These are phyloP conservation scores for Aselliscus stoliczkanus DNA, from an alignment of 2,797 vertebrate species.

Conservation along the genomic window DNA sequence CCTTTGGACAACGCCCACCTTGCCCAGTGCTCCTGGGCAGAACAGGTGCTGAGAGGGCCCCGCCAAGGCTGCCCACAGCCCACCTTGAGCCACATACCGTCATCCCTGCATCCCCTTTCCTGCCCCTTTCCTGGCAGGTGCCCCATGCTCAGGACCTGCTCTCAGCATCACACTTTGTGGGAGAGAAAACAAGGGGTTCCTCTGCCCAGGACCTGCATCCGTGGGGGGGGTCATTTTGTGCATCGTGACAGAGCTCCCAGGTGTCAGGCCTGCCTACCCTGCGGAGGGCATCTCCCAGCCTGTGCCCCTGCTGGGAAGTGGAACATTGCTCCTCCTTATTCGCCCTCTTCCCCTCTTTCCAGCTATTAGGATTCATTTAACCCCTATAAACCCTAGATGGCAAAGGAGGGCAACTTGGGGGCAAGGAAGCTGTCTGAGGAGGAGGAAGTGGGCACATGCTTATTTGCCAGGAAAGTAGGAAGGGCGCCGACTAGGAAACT, in stretches of 20 bases:
- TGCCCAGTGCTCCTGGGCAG: rapidly evolving
- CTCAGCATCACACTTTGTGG: not conserved
- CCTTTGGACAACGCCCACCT: not conserved
- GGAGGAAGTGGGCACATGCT: not conserved
- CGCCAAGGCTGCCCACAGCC: rapidly evolving
- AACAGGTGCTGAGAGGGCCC: not conserved
- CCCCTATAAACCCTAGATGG: not conserved
- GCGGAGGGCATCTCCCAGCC: not conserved
- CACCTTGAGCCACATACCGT: rapidly evolving
- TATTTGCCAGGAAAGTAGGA: not conserved
- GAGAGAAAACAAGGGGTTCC: not conserved
- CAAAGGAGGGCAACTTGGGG: not conserved
- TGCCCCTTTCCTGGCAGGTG: not conserved
- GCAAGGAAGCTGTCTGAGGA: not conserved
- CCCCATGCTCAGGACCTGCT: not conserved
- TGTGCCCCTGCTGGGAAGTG: not conserved
- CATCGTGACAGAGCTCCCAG: not conserved
- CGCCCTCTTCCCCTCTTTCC: not conserved
- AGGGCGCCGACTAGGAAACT: not conserved
- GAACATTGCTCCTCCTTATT: not conserved
- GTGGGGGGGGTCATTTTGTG: rapidly evolving
- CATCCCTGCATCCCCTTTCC: not conserved
- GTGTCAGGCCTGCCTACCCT: not conserved
- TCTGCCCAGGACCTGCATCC: not conserved
- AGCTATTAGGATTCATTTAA: not conserved